phyloP scores from a whole-genome alignment of 2,113 vertebrate species.

The Zootoca vivipara region DNA sequence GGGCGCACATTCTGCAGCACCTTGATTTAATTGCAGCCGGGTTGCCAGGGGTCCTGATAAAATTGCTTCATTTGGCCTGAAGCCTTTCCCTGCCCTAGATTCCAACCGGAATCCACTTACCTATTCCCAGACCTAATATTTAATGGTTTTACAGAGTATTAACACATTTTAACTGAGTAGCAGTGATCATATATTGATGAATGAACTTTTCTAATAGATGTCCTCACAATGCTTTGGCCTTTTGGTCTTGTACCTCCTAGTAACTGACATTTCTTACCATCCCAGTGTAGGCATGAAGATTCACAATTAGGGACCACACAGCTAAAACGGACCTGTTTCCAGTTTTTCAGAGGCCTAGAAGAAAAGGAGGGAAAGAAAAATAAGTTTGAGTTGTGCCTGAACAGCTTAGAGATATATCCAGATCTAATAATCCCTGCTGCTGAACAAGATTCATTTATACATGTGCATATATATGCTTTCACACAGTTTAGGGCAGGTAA shows the following conservation, averaged over 20 bases:
- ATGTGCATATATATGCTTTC: neutral
- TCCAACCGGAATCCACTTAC: neutral
- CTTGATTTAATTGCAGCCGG: neutral
- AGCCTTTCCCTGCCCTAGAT: neutral
- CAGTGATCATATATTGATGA: slow-evolving; percentile 70
- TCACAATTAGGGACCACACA: neutral
- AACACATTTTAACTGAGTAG: slow-evolving; percentile 45
- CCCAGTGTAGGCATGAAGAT: slow-evolving; percentile 22
- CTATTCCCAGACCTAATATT: slow-evolving; percentile 60
- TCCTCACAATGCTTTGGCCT: slow-evolving; percentile 11
- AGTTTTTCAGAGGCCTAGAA: neutral
- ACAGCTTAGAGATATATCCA: neutral
- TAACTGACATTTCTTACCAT: slow-evolving; percentile 16
- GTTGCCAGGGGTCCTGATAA: neutral
- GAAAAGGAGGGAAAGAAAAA: neutral
- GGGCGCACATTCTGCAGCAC: neutral
- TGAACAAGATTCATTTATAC: neutral
- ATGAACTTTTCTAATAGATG: slow-evolving; percentile 45
- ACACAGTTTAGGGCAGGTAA: neutral
- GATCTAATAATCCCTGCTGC: neutral
- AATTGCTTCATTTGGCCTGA: neutral
- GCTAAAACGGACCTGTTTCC: neutral
- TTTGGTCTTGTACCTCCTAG: slow-evolving; percentile 19
- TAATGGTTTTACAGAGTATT: slow-evolving; percentile 59
- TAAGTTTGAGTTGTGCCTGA: neutral